Percentiles rank a stretch among this genome's conserved stretches.
Conservation (phyloP, 2,888 invertebrate species). For the Spisula solida region DNA sequence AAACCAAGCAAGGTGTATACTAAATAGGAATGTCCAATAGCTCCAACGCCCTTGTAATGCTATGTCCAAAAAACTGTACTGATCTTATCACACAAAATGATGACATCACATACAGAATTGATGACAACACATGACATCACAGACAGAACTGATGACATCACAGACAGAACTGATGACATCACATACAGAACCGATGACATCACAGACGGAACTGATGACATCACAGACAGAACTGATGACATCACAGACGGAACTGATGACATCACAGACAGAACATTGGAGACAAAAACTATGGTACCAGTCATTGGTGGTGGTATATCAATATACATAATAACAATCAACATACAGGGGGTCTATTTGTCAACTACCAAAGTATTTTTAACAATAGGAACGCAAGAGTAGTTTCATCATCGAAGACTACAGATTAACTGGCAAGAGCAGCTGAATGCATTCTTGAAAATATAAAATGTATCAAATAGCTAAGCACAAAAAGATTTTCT, state of each 20-base stretch:
- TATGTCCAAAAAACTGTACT: background rate
- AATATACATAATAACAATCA: background rate
- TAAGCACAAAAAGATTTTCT: background rate
- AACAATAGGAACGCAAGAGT: slow-evolving; percentile 14
- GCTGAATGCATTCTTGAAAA: background rate
- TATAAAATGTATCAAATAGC: background rate
- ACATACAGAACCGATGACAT: background rate
- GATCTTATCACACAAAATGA: background rate
- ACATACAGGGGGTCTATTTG: background rate
- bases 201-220: background rate
- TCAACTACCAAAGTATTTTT: background rate
- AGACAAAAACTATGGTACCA: no score
- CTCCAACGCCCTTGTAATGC: background rate
- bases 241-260: background rate
- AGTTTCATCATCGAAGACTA: background rate
- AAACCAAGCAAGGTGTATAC: slow-evolving; percentile 17
- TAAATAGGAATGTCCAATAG: slow-evolving; percentile 26
- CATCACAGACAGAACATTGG: background rate
- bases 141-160: background rate
- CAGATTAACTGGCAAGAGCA: background rate
- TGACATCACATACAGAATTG: background rate
- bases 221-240: background rate
- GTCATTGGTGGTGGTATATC: background rate
- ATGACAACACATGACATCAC: slow-evolving; percentile 16
- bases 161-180: background rate